Evolutionary conservation across 1,140 invertebrate genomes (phyloP), one percentile per base, ranked within the genome.

Genomic region (Drosophila subpulchrella): DNA sequence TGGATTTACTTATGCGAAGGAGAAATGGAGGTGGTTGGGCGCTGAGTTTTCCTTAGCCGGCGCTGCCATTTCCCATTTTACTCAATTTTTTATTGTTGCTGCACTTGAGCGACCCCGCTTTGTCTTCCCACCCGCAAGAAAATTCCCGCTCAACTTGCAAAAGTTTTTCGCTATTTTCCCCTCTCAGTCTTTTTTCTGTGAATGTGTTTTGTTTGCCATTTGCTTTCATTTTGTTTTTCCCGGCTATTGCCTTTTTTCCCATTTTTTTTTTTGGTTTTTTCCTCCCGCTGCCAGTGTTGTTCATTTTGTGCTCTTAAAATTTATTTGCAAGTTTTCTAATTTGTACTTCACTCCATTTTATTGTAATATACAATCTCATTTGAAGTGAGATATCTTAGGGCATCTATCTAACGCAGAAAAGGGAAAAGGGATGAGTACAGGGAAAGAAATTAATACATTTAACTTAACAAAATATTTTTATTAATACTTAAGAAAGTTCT

Each of bases 291-390:
- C 63, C 46, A 17, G 39, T 67, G 53, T 50, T 72, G 77, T 78
- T 75, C 79, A 68, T 88, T 82, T 83, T 83, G 71, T 78, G 67
- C 74, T 81, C 79, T 90, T 79, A 75, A 90, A 81, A 90, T 90
- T 90, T 90, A 90, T 90, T 90, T 86, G 86, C 88, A 90, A 90
- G 86, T 90, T 90, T 90, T 90, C 86, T 90, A 90, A 90, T 90
- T 90, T 90, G 86, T 90, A 91, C 77, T 90, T 90, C 86, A 91
- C 88, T 90, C 74, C 80, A 88, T 88, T 88, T 88, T 88, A 91
- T 90, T 90, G 86, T 90, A 90, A 90, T 90, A 90, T 90, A 85
- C 85, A 90, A 90, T 90, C 86, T 90, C 86, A 90, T 90, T 90
- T 90, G 70, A 38, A 72, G 75, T 55, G 57, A 59, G 75, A 58